Conservation (phyloP, 2,797 vertebrate species). For the Ctenosaura bakeri region DNA sequence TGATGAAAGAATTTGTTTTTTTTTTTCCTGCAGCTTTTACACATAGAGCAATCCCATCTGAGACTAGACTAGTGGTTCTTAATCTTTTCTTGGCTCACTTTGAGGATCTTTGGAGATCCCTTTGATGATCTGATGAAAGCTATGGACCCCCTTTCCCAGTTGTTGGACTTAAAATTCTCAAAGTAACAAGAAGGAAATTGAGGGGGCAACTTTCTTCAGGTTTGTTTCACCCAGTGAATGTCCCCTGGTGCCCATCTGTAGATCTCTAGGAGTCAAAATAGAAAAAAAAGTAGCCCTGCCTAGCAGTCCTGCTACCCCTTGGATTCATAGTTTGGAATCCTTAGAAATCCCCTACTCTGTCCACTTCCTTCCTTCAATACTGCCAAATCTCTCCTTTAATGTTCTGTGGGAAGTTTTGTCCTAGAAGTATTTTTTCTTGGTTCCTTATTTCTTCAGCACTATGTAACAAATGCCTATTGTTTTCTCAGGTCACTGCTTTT, state of each 20-base stretch:
- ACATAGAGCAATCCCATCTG: background rate
- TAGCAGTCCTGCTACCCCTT: background rate
- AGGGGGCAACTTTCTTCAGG: no score
- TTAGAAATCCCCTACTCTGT: background rate
- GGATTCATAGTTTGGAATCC: background rate
- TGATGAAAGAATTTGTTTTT: background rate
- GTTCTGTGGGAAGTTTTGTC: background rate
- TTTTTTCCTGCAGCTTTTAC: background rate
- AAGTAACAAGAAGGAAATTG: no score
- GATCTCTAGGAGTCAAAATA: no score
- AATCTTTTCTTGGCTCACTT: no score
- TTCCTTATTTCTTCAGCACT: background rate
- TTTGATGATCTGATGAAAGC: no score
- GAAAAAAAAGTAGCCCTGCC: no score
- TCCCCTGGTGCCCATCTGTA: no score
- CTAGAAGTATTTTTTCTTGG: background rate
- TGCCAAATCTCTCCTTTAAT: background rate
- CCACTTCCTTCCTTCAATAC: background rate
- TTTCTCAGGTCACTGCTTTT: background rate
- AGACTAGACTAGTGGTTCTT: no score
- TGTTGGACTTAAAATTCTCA: no score
- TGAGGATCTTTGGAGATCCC: no score
- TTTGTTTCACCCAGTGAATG: no score
- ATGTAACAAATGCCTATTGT: background rate
- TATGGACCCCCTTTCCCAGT: no score